Evolutionary conservation across 2,888 invertebrate species (phyloP).

Genomic region (Metallyticus violacea): DNA sequence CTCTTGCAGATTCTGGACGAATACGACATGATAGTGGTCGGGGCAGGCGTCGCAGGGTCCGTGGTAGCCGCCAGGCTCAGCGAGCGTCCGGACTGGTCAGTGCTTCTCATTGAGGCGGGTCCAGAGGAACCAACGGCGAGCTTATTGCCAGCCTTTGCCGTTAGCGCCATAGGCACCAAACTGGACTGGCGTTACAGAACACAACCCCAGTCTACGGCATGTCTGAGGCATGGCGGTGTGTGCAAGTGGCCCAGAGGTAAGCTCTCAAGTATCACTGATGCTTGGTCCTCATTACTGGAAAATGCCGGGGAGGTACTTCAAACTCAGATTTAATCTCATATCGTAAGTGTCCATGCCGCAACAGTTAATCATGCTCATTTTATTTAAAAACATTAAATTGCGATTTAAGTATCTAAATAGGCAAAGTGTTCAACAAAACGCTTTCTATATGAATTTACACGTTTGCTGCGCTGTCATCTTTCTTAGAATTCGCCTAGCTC

Average conservation of each 20-base stretch:
- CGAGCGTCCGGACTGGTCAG: slow-evolving; percentile 68
- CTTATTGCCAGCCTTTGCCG: slow-evolving; percentile 41
- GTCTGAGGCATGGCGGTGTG: slow-evolving; percentile 50
- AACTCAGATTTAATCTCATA: no score
- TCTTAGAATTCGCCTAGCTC: no score
- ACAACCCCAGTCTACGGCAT: slow-evolving; percentile 43
- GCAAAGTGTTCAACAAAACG: no score
- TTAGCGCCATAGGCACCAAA: slow-evolving; percentile 40
- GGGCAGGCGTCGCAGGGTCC: slow-evolving; percentile 20
- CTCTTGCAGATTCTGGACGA: not conserved
- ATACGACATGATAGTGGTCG: slow-evolving; percentile 25
- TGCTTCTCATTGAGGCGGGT: slow-evolving; percentile 76
- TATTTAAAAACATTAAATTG: no score
- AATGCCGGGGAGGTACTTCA: no score
- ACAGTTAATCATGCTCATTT: no score
- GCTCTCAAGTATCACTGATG: no score
- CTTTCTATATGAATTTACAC: no score
- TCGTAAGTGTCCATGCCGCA: no score
- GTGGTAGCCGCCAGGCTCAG: slow-evolving; percentile 54
- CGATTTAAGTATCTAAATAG: no score
- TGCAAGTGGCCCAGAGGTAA: slow-evolving; percentile 83
- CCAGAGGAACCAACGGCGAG: slow-evolving; percentile 43
- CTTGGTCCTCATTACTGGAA: no score
- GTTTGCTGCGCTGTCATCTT: no score
- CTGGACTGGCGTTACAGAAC: slow-evolving; percentile 50